These are phyloP conservation scores for Apodemia mormo DNA, from an alignment of 2,888 invertebrate genomes.

Conservation along the genomic window DNA sequence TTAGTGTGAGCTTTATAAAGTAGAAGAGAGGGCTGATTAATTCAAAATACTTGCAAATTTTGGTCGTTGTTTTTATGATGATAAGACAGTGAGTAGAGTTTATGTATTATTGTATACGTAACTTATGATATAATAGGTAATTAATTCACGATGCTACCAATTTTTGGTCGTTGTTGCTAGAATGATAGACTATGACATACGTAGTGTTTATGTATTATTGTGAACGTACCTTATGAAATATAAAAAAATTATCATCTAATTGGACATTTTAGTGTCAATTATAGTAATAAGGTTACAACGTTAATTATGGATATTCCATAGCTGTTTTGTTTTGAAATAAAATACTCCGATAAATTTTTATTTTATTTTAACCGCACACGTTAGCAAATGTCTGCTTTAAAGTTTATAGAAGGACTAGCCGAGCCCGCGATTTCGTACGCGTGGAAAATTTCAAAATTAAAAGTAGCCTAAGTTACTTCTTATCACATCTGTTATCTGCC, in stretches of 20 bases:
- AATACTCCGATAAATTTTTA: slow-evolving; percentile 1
- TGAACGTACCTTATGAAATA: background rate
- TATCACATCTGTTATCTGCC: no score
- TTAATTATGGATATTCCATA: slow-evolving; percentile 15
- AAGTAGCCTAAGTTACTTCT: no score
- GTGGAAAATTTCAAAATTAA: no score
- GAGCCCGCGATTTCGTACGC: no score
- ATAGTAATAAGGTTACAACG: background rate
- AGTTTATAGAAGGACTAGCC: background rate
- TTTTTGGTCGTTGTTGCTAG: background rate
- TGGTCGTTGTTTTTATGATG: no score
- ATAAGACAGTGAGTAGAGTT: no score
- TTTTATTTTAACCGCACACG: slow-evolving; percentile 6
- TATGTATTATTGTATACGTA: no score
- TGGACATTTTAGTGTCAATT: background rate
- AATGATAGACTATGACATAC: background rate
- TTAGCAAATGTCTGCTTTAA: background rate
- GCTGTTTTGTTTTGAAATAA: slow-evolving; percentile 17
- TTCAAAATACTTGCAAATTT: no score
- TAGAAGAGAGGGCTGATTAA: no score
- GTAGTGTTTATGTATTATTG: background rate
- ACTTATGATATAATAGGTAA: background rate
- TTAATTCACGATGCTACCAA: background rate
- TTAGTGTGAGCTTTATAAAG: no score
- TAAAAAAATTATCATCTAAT: background rate